Evolutionary conservation across 2,113 vertebrate genomes (phyloP), one percentile per base, ranked within the genome.

Genomic region (Mixornis gularis): DNA sequence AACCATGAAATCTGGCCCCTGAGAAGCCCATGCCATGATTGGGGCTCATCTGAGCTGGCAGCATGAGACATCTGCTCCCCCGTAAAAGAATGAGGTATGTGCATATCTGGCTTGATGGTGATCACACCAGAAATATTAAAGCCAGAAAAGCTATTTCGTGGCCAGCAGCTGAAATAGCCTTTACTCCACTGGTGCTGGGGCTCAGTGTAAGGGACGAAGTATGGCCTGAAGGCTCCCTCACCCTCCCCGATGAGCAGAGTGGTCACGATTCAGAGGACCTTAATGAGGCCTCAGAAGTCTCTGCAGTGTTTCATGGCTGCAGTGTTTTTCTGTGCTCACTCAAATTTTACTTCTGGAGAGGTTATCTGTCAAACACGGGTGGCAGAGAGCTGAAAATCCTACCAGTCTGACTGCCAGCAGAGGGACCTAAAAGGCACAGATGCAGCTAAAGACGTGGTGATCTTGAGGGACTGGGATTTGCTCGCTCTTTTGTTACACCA

Each of bases 381-480:
- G 52, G 17, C 17, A 76, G 64, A 44, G 34, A 90, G 48, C 52
- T 41, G 73, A 44, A 78, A 91, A 83, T 59, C 63, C 32, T n/a
- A 17, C 6, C 26, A 43, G 12, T 29, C 64, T 83, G 78, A 8
- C 85, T 66, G 69, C 94, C 95, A 89, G 90, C 92, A 94, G 95
- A 88, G 88, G 92, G 88, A 80, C 72, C 49, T 71, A 14, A 29
- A 53, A 56, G 5, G 34, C 55, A 60, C 34, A 70, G 30, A 29
- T 0, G 1, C 52, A 40, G 59, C 41, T 58, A 21, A 43, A 91
- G 49, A 24, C 4, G 0, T 5, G 10, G 62, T 40, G 56, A 68
- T 91, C 17, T n/a, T 16, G 58, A 51, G 77, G 49, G n/a, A 34
- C 44, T 79, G 65, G 36, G 83, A 55, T 90, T 87, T 86, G 56